A percentile compares a stretch with the other conserved stretches of the same genome.
Conservation (phyloP, 2,113 vertebrate species). For the Emydocephalus ijimae region DNA sequence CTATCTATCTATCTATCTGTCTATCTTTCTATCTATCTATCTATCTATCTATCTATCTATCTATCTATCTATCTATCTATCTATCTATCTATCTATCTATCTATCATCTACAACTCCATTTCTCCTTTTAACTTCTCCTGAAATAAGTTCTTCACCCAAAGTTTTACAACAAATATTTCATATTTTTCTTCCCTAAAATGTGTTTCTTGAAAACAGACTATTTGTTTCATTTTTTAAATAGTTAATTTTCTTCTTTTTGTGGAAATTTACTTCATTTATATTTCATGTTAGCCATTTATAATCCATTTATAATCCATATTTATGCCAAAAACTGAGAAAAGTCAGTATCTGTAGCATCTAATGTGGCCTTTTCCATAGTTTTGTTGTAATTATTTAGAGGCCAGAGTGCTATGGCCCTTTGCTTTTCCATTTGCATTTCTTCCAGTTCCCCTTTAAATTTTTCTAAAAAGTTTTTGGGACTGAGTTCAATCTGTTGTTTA, state of each 20-base stretch:
- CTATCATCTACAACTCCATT: not conserved
- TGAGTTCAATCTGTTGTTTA: not conserved
- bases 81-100: too few relatives aligned
- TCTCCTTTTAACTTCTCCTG: not conserved
- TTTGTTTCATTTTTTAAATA: not conserved
- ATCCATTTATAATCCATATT: not conserved
- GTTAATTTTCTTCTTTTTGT: not conserved
- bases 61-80: too few relatives aligned
- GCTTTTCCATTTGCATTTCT: not conserved
- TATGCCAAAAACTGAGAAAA: not conserved
- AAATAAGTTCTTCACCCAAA: not conserved
- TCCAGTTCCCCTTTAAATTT: not conserved
- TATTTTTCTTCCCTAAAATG: not conserved
- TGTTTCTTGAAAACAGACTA: not conserved
- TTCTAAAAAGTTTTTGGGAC: not conserved
- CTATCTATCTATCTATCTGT: too few relatives aligned
- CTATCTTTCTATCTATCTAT: too few relatives aligned
- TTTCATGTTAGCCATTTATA: not conserved
- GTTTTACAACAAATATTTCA: not conserved
- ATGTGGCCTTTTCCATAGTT: not conserved
- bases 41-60: too few relatives aligned
- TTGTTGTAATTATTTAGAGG: not conserved
- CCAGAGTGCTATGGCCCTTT: not conserved
- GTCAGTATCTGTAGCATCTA: not conserved
- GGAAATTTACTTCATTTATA: not conserved